These are phyloP conservation scores for Tolmerus cingulatus DNA, from an alignment of 2,888 invertebrate species.

Conservation along the genomic window DNA sequence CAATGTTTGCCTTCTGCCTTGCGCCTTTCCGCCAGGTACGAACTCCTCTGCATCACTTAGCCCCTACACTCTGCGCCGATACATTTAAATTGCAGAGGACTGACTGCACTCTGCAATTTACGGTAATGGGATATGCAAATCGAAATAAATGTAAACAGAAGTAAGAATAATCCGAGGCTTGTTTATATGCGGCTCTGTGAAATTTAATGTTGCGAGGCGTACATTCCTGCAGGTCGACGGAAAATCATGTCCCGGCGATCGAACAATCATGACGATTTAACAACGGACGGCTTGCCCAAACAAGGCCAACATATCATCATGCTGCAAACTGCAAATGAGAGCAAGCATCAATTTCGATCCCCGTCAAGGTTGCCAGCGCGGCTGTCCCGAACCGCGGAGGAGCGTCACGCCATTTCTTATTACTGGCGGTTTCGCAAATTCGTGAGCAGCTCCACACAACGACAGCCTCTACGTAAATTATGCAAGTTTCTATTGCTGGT, in stretches of 20 bases:
- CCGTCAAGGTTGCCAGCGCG: not conserved
- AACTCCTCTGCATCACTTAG: constrained; percentile 21
- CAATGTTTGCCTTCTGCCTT: constrained; percentile 45
- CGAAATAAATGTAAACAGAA: constrained; percentile 49
- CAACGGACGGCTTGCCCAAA: constrained; percentile 34
- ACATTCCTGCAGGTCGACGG: constrained; percentile 25
- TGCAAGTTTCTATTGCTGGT: not conserved
- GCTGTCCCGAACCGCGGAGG: not conserved
- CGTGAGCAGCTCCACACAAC: constrained; percentile 13
- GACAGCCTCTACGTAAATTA: not conserved
- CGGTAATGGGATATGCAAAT: constrained; percentile 49
- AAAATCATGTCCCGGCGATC: constrained; percentile 34
- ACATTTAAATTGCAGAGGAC: constrained; percentile 47
- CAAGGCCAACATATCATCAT: constrained; percentile 34
- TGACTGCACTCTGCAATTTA: constrained; percentile 43
- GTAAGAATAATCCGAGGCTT: constrained; percentile 48
- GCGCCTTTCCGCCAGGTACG: constrained; percentile 17
- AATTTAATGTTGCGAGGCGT: constrained; percentile 21
- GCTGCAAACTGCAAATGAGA: constrained; percentile 32
- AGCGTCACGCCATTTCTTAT: constrained; percentile 8
- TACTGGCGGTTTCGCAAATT: constrained; percentile 18
- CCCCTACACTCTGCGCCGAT: constrained; percentile 3
- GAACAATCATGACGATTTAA: constrained; percentile 25
- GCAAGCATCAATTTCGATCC: constrained; percentile 11
- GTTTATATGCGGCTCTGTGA: constrained; percentile 45